A percentile compares a stretch with the other conserved stretches of the same genome.
These are phyloP conservation scores for Andinoacara biseriatus DNA, from an alignment of 2,113 vertebrate genomes.

Conservation along the genomic window DNA sequence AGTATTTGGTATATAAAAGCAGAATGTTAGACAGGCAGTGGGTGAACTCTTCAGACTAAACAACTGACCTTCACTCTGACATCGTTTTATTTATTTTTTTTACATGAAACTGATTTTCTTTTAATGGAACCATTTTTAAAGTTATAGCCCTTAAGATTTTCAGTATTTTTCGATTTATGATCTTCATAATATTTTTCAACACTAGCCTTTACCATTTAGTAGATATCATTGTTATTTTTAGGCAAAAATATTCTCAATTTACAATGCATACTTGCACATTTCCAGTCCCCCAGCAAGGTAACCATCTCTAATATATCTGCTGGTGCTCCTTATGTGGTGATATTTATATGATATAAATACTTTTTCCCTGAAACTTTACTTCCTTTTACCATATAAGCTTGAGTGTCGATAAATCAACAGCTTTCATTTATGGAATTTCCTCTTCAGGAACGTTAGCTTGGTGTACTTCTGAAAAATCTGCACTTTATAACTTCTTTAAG, in stretches of 20 bases:
- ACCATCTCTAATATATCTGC: not conserved
- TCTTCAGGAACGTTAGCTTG: not conserved
- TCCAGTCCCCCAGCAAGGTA: not conserved
- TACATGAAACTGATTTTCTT: not conserved
- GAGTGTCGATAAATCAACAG: not conserved
- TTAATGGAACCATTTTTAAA: not conserved
- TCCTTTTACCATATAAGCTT: not conserved
- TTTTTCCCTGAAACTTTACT: not conserved
- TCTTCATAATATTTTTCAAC: not conserved
- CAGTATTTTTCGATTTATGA: not conserved
- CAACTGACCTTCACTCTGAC: slow-evolving; percentile 8
- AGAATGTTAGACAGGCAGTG: slow-evolving; percentile 9
- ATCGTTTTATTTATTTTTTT: not conserved
- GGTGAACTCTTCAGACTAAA: slow-evolving; percentile 27
- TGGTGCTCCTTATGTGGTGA: not conserved
- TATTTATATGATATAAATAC: not conserved
- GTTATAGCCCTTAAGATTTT: not conserved
- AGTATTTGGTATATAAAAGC: slow-evolving; percentile 33
- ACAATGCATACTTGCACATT: too few species aligned
- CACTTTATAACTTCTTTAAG: slow-evolving; percentile 12
- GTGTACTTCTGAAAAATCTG: slow-evolving; percentile 10
- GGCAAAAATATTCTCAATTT: not conserved
- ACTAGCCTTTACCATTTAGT: not conserved
- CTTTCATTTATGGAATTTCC: not conserved
- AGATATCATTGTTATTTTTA: not conserved